Evolutionary conservation across 2,797 vertebrate genomes (phyloP), one percentile per base, ranked within the genome.

Genomic region (Clamator glandarius): DNA sequence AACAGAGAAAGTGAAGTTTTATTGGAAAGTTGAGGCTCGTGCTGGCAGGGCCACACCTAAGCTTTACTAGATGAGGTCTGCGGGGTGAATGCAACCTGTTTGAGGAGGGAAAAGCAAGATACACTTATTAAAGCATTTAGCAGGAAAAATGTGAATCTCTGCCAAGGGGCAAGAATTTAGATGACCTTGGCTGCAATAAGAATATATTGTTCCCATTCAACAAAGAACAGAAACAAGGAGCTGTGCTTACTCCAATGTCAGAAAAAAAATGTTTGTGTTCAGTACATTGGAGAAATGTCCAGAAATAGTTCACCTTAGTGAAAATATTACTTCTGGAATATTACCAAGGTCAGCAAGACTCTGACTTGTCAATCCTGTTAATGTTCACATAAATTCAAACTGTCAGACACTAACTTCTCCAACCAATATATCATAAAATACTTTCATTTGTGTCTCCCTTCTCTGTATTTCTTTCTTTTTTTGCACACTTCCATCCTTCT

Each of bases 271-370:
- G 84, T 93, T 94, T 96, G 84, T 92, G 88, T 91, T 96, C 90
- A 90, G 93, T 86, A 59, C 82, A 20, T 63, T 18, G 68, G 91
- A 96, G 93, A 97, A 96, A 96, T 93, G 83, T 96, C 96, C 91
- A 96, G 96, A 97, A 97, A 97, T 96, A 97, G 91, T 91, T 93
- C 94, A 97, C 89, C 91, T 94, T 88, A 96, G 67, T 96, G 95
- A 96, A 97, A 97, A 97, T 97, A 97, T 96, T 97, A 89, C 95
- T 89, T 93, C 96, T 97, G 96, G 95, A 96, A 52, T 62, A 68
- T 72, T 96, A 96, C 96, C 97, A 97, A 97, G 95, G 96, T 96
- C 95, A 97, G 81, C 93, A 95, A 96, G 96, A 96, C 91, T 91
- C 88, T 95, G 93, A 96, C 94, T 97, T 97, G 96, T 97, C 96